A percentile compares a stretch with the other conserved stretches of the same genome.
phyloP scores from a whole-genome alignment of 2,797 vertebrate genomes.

The Syndactyla subalaris region DNA sequence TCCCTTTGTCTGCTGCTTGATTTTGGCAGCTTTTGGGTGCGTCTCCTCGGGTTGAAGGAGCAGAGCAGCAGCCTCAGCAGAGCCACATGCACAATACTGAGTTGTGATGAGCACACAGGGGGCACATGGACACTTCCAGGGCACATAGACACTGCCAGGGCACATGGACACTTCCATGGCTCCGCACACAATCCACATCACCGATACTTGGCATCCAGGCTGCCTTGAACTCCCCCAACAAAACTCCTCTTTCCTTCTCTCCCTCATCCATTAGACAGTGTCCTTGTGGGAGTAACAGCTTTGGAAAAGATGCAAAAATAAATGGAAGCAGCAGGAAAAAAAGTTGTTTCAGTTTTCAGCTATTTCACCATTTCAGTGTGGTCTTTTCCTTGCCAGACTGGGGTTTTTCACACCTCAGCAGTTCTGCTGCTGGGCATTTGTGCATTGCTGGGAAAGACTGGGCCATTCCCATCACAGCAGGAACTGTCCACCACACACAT shows the following conservation, averaged over 20 bases:
- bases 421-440: not conserved
- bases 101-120: not conserved
- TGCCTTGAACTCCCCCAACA: not conserved
- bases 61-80: not conserved
- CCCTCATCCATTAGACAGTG: fast-evolving
- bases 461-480: not conserved
- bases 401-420: not conserved
- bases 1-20: not conserved
- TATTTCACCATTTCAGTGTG: not conserved
- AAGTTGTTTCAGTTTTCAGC: not conserved
- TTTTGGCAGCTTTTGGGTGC: not conserved
- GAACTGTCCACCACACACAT: not conserved
- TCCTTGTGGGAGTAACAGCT: not conserved
- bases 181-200: not conserved
- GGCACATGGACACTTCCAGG: not conserved
- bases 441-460: not conserved
- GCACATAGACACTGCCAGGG: not conserved
- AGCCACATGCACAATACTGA: fast-evolving
- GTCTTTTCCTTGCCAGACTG: not conserved
- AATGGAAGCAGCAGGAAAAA: not conserved
- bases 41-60: not conserved
- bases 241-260: not conserved
- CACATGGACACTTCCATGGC: too few species aligned
- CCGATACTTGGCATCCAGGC: not conserved
- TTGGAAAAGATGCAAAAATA: not conserved